phyloP scores from a whole-genome alignment of 2,113 vertebrate species.

The Pomatostomus ruficeps region DNA sequence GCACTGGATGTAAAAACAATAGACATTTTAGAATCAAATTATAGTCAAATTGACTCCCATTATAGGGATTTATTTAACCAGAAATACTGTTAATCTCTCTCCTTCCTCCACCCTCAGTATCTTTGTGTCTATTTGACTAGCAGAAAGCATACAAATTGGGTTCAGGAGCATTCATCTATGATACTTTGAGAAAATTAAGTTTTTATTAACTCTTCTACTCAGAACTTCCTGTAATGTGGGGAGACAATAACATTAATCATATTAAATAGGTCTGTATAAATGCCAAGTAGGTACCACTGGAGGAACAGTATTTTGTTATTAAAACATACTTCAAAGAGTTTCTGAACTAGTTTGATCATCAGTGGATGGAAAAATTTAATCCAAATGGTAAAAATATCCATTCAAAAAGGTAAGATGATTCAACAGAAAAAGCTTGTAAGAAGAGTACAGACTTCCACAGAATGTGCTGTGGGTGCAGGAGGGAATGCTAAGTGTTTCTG shows the following conservation, averaged over 20 bases:
- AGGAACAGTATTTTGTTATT: not conserved
- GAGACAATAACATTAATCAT: not conserved
- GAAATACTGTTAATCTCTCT: not conserved
- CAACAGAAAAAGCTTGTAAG: not conserved
- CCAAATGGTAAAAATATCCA: not conserved
- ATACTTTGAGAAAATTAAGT: constrained; percentile 19
- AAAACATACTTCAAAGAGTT: not conserved
- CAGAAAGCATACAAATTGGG: not conserved
- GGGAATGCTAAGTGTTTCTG: not conserved
- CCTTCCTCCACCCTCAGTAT: not conserved
- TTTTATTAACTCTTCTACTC: constrained; percentile 19
- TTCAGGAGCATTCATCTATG: constrained; percentile 16
- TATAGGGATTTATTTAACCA: not conserved
- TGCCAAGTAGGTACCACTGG: not conserved
- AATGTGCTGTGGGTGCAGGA: not conserved
- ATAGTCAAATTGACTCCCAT: not conserved
- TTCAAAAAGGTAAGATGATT: not conserved
- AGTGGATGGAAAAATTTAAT: not conserved
- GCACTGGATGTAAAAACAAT: not conserved
- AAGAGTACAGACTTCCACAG: not conserved
- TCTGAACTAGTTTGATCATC: not conserved
- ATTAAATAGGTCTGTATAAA: not conserved
- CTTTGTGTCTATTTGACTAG: not conserved
- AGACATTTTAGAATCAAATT: not conserved
- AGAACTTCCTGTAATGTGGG: not conserved